Base-by-base conservation (phyloP, 2,113 vertebrate species). In the Otis tarda region DNA sequence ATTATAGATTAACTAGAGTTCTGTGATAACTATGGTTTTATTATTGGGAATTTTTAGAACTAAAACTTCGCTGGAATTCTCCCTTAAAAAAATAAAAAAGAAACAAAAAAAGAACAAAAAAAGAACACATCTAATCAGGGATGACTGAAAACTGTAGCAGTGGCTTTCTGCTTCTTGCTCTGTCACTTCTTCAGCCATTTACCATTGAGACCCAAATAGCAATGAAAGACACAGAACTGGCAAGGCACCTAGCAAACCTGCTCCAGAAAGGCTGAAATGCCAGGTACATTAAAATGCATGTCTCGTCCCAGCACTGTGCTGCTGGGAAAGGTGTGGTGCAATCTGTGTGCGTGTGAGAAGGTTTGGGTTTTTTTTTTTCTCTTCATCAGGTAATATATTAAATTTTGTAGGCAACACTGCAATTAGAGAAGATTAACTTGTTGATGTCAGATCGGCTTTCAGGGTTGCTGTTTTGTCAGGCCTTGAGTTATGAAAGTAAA, bases 251-350 rank as follows among this genome's bases (percentile, higher is more conserved):
- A 77, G 41, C 41, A 23, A 43, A 43, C 15, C 41, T 85, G 85
- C 75, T 93, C n/a, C 71, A 77, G 59, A 39, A 82, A 77, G 45
- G 30, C 79, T 87, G 92, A 78, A 92, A 75, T 0, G 0, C 24
- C 76, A 35, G 83, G 52, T 52, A 49, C 45, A 61, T 96, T 84
- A 57, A 92, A 81, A 52, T 74, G 33, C 37, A 60, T 0, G 0
- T 86, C 73, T 92, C 76, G 83, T 96, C 88, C 93, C 52, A 67
- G 79, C 31, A 16, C 61, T 18, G 3, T 23, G 6, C 76, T 86
- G 49, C 80, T 96, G 92, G 83, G 92, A 89, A 91, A 90, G 93
- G 95, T 87, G 92, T 95, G 95, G 92, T 68, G 76, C 90, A 78
- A n/a, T 68, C 60, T 56, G 6, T 60, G 60, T 75, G 60, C 10